Evolutionary conservation across 1,140 invertebrate genomes (phyloP).

Genomic region (Calephelis nemesis): DNA sequence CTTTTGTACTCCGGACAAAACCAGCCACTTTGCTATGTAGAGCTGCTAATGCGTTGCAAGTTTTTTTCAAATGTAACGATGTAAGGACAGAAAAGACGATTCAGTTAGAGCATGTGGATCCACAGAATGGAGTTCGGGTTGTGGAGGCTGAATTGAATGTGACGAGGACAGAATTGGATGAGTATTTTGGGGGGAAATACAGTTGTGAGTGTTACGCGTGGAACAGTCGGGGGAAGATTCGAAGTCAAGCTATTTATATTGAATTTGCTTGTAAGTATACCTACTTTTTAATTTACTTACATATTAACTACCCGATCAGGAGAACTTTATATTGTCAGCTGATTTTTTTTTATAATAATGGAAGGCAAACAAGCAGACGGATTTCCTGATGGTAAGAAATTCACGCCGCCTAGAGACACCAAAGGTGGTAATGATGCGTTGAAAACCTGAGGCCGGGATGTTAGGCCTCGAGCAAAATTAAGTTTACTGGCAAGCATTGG

Average conservation of each 20-base stretch:
- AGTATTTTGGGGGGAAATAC: slow-evolving; percentile 92
- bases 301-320: neutral
- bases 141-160: slow-evolving; percentile 92
- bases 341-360: no score
- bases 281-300: slow-evolving; percentile 3
- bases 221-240: slow-evolving; percentile 86
- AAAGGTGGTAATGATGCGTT: no score
- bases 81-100: slow-evolving; percentile 81
- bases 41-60: slow-evolving; percentile 90
- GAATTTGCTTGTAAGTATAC: slow-evolving; percentile 93
- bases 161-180: slow-evolving; percentile 92
- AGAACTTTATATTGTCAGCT: no score
- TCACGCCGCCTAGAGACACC: no score
- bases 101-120: slow-evolving; percentile 88
- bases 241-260: slow-evolving; percentile 89
- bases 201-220: slow-evolving; percentile 94
- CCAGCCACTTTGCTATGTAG: slow-evolving; percentile 91
- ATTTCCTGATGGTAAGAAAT: no score
- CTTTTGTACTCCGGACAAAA: slow-evolving; percentile 92
- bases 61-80: slow-evolving; percentile 94
- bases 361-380: no score
- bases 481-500: no score
- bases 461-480: no score
- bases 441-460: no score
- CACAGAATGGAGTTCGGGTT: slow-evolving; percentile 90